Base-by-base conservation (phyloP, 2,888 invertebrate genomes). In the Trachelus stipa region DNA sequence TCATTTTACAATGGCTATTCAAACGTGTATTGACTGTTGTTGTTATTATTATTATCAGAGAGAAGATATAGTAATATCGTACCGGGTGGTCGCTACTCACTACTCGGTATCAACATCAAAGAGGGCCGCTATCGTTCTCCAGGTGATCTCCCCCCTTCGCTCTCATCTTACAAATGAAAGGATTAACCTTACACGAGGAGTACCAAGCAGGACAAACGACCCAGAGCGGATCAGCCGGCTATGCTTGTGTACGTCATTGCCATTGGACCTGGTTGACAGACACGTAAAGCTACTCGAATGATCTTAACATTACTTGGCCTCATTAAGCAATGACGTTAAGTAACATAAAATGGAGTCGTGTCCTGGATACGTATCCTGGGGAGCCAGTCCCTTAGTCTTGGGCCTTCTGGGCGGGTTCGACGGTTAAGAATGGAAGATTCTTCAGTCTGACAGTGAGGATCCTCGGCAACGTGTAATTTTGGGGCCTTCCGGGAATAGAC, bases 401-500 rank as follows among this genome's bases (percentile, higher is more conserved):
- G 56, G 23, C 56, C 56, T 56, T 56, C 56, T 56, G 56, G 56
- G 56, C 56, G 56, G 56, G 56, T 56, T 23, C 23, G 23, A 56
- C 9, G 56, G 9, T 9, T 15, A 56, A 23, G 56, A 56, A 56
- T 23, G 56, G 23, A 23, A 23, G 56, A 56, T 56, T 56, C 56
- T 23, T 56, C 6, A 56, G 56, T 56, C 56, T 56, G 56, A 56
- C 56, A 56, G 56, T 23, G 56, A 56, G 56, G 56, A 56, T 56
- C 56, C 56, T 2, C 56, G 56, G 56, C 23, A 56, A 56, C 82
- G 83, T 87, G 83, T 87, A 87, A 87, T 88, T 88, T 87, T 76
- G 85, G 85, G 71, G 81, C 87, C 87, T 88, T 87, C 87, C 86
- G 86, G 86, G 87, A 88, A 88, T 86, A 85, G 87, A 85, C 85